Base-by-base conservation (phyloP, 2,113 vertebrate species). In the Callocephalon fimbriatum region DNA sequence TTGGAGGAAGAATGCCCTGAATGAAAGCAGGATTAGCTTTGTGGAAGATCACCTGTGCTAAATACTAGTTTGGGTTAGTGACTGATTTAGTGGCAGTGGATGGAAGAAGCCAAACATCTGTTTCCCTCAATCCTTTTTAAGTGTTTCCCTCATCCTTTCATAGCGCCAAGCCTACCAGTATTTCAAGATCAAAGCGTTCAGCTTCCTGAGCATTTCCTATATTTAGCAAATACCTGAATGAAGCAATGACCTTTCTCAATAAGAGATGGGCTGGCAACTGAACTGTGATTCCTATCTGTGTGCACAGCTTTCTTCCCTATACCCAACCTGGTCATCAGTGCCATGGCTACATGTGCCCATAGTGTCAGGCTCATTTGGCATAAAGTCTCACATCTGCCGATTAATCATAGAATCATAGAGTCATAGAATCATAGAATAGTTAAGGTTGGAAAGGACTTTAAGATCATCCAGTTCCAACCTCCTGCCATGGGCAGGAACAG, bases 1-100 rank as follows among this genome's bases (percentile, higher is more conserved):
- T 44, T 84, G 82, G 82, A 84, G 93, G 75, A 93, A 75, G 75
- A 94, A 89, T 90, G 67, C 23, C 35, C 48, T 86, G 93, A 78
- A 87, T 77, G 70, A 94, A 95, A 96, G 86, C 68, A 92, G 95
- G 90, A 95, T 94, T 94, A 93, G 63, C 73, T 90, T 76, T 92
- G 78, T 97, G 96, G 96, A 97, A 95, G 94, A 94, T 96, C 95
- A 97, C 96, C 95, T 97, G 96, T 89, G 79, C 78, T 96, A 90
- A 94, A 86, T 73, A 53, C 72, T 72, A 51, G 72, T 71, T 94
- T 44, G 56, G 85, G 82, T 53, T 37, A 76, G 56, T 75, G 74
- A 94, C 88, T 96, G 95, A 96, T 97, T 93, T 96, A 97, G 82
- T 94, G 92, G 75, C 32, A 51, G 61, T 0, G 58, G 82, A 93